Percentiles rank a stretch among this genome's conserved stretches.
Evolutionary conservation across 2,797 vertebrate species (phyloP).

Genomic region (Bryconaethiops microstoma): DNA sequence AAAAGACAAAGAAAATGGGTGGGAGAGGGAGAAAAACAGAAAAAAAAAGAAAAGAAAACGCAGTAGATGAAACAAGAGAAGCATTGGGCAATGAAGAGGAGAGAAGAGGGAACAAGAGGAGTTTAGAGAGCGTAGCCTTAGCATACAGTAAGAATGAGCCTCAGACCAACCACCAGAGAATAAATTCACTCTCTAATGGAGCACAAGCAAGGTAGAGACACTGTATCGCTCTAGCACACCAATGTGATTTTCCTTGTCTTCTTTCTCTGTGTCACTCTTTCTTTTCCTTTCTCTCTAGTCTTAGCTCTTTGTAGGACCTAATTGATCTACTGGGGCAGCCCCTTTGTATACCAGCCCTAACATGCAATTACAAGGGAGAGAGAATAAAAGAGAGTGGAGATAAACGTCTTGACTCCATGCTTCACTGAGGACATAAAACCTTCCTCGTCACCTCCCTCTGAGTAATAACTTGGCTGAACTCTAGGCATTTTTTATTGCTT

Average conservation of each 20-base stretch:
- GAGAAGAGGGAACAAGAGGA: background rate
- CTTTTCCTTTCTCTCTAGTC: constrained; percentile 28
- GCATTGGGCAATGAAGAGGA: background rate
- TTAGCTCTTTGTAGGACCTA: constrained; percentile 52
- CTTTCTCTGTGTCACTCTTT: constrained; percentile 13
- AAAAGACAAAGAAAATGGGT: background rate
- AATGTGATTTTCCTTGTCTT: constrained; percentile 30
- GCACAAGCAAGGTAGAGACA: constrained; percentile 17
- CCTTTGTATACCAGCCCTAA: constrained; percentile 52
- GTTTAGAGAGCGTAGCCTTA: background rate
- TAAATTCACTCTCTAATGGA: constrained; percentile 42
- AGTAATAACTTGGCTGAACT: constrained; percentile 3
- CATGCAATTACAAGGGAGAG: constrained; percentile 51
- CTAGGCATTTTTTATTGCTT: background rate
- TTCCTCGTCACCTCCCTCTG: background rate
- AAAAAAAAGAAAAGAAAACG: background rate
- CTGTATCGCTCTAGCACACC: background rate
- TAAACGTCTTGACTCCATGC: constrained; percentile 24
- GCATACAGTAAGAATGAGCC: background rate
- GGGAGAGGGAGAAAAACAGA: background rate
- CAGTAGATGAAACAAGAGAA: background rate
- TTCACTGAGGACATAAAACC: background rate
- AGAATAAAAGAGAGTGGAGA: constrained; percentile 40
- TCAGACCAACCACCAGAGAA: background rate
- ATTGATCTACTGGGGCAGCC: constrained; percentile 53